A percentile compares a stretch with the other conserved stretches of the same genome.
Conservation (phyloP, 2,797 vertebrate species). For the Propithecus deckenii region DNA sequence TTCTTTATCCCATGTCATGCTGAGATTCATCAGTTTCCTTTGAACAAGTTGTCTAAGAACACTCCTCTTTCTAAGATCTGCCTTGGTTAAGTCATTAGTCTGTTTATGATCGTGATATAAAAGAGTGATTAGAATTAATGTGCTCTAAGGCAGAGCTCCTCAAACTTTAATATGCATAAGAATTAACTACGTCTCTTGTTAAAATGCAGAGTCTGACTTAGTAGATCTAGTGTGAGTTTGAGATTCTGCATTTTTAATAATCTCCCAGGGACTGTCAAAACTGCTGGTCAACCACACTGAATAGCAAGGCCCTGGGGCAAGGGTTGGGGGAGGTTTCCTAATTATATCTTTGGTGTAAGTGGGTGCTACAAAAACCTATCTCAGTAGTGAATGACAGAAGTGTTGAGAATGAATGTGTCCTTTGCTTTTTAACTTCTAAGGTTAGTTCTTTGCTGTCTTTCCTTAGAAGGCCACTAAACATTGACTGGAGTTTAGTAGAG, state of each 20-base stretch:
- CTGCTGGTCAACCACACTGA: background rate
- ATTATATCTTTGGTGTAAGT: background rate
- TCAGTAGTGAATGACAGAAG: background rate
- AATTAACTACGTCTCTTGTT: background rate
- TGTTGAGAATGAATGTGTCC: background rate
- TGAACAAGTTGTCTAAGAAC: background rate
- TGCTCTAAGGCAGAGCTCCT: background rate
- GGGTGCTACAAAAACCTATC: background rate
- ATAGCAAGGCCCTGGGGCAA: background rate
- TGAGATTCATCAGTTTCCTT: background rate
- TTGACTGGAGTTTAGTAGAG: background rate
- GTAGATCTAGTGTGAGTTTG: background rate
- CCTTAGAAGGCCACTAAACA: background rate
- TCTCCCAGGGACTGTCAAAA: background rate
- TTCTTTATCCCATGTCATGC: background rate
- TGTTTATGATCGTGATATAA: background rate
- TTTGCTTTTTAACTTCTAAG: conserved; percentile 25
- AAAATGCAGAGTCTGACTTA: background rate
- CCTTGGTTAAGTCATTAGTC: background rate
- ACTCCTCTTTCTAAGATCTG: background rate
- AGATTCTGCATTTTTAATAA: background rate
- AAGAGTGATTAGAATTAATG: background rate
- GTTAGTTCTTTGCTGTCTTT: background rate
- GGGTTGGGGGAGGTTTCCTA: background rate
- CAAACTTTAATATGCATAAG: background rate